Evolutionary conservation across 2,113 vertebrate genomes (phyloP), one percentile per base, ranked within the genome.

Genomic region (Trinectes maculatus): DNA sequence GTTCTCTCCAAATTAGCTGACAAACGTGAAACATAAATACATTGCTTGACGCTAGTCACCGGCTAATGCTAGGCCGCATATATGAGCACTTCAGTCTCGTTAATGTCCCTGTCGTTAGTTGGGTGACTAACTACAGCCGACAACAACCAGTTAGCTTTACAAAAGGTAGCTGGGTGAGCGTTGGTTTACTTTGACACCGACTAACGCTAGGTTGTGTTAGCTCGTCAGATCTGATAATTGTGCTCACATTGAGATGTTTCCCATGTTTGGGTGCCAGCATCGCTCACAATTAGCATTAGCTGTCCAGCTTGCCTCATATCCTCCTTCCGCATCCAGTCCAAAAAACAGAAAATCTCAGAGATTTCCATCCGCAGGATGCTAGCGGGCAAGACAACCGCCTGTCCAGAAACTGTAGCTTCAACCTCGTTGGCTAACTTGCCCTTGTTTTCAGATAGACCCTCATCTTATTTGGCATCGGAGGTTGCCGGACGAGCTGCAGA

Each of bases 241-340:
- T 67, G 64, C 67, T 83, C 59, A 76, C 28, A 47, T 52, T 80
- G 26, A 75, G 49, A 62, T 51, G 54, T 73, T 80, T 61, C 37
- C 66, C 42, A 74, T 49, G 61, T 58, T 68, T 68, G 46, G 57
- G 48, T 65, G 68, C 72, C 61, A 76, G 52, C 71, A 55, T 54
- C 77, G 75, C 78, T 75, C 56, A 79, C 66, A 69, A n/a, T 78
- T 84, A 87, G 87, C 84, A 76, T 76, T 81, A 80, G 85, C 80
- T 48, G 46, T 79, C 65, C 83, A 82, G 85, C 71, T 82, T 57
- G 89, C 58, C 68, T 87, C 85, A 80, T 83, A 82, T 77, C 83
- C 61, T 85, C 72, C 86, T 91, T 86, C 87, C 83, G 87, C 83
- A 79, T 87, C 83, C 85, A 89, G 72, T 78, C 53, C 62, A 72